Percentiles rank a stretch among this genome's conserved stretches.
These are phyloP conservation scores for Ceyx cyanopectus DNA, from an alignment of 2,113 vertebrate genomes.

Conservation along the genomic window DNA sequence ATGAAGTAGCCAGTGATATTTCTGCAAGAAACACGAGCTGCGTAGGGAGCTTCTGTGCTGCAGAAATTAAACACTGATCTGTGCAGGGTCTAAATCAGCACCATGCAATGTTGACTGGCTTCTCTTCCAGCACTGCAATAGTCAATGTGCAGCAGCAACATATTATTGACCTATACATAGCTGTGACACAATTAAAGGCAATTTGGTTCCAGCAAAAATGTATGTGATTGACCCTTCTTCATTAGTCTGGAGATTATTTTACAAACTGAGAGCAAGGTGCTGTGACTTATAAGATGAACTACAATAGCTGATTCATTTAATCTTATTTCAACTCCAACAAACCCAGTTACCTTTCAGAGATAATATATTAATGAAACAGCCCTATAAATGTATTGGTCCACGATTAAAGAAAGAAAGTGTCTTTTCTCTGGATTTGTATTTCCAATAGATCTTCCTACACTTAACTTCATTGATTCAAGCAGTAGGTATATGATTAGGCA, in stretches of 20 bases:
- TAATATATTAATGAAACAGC: conserved; percentile 49
- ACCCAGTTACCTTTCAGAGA: conserved; percentile 56
- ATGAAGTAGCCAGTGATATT: background rate
- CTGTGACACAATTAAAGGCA: conserved; percentile 68
- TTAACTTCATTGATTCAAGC: too few relatives aligned
- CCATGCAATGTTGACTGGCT: background rate
- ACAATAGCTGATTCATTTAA: conserved; percentile 66
- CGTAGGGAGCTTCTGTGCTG: background rate
- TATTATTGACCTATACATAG: conserved; percentile 52
- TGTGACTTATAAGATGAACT: conserved; percentile 73
- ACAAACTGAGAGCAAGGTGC: conserved; percentile 72
- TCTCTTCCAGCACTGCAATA: conserved; percentile 44
- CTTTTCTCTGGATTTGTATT: too few relatives aligned
- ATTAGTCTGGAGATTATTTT: conserved; percentile 72
- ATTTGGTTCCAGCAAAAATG: conserved; percentile 57
- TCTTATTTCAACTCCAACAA: conserved; percentile 67
- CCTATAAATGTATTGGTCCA: conserved; percentile 3
- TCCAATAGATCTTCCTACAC: too few relatives aligned
- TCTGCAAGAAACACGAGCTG: background rate
- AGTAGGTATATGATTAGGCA: too few relatives aligned
- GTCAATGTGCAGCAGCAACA: conserved; percentile 14
- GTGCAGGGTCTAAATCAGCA: background rate
- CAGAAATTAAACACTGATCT: background rate
- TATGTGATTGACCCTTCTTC: conserved; percentile 68
- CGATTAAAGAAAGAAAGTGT: conserved; percentile 56